Percentiles rank a stretch among this genome's conserved stretches.
Evolutionary conservation across 2,888 invertebrate genomes (phyloP).

Genomic region (Caenorhabditis macrosperma): DNA sequence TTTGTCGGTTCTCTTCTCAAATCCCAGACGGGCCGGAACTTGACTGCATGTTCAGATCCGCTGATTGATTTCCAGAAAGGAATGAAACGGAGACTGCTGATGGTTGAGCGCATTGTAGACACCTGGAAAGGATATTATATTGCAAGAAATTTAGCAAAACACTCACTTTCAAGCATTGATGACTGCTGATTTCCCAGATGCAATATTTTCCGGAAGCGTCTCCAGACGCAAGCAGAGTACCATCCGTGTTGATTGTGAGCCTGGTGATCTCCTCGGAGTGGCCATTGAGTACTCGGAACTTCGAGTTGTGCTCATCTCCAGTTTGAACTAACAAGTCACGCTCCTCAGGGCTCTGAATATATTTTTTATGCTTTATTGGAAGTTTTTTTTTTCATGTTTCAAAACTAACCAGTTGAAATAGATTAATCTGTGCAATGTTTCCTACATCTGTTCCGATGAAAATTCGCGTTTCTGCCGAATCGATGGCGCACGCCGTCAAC

Average conservation of each 20-base stretch:
- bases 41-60: background rate
- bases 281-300: conserved; percentile 62
- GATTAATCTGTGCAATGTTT: conserved; percentile 68
- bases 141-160: too few relatives aligned
- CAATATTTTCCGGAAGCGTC: conserved; percentile 69
- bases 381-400: background rate
- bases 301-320: conserved; percentile 58
- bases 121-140: too few relatives aligned
- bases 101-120: conserved; percentile 58
- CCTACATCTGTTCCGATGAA: conserved; percentile 73
- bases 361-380: background rate
- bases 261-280: conserved; percentile 63
- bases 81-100: conserved; percentile 56
- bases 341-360: conserved; percentile 43
- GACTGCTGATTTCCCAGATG: conserved; percentile 75
- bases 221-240: conserved; percentile 72
- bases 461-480: conserved; percentile 71
- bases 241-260: conserved; percentile 69
- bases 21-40: conserved; percentile 40
- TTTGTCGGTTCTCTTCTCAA: conserved; percentile 45
- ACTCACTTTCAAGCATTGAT: conserved; percentile 70
- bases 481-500: conserved; percentile 69
- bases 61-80: conserved; percentile 47
- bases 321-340: conserved; percentile 62
- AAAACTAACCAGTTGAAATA: conserved; percentile 54